A percentile compares a stretch with the other conserved stretches of the same genome.
These are phyloP conservation scores for Xenopus borealis DNA, from an alignment of 2,113 vertebrate species.

Conservation along the genomic window DNA sequence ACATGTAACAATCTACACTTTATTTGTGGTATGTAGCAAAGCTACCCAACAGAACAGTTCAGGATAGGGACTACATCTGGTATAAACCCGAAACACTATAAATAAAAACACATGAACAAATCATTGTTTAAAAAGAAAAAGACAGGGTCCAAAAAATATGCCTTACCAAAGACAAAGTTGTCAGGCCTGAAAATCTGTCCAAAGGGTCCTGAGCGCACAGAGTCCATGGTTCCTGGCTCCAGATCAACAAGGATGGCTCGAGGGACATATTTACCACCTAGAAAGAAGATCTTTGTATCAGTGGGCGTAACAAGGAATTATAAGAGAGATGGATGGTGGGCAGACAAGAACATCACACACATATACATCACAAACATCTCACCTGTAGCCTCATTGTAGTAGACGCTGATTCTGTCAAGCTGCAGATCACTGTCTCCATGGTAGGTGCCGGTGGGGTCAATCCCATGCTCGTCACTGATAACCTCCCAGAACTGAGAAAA, in stretches of 20 bases:
- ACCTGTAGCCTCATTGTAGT: conserved; percentile 91
- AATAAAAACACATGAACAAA: too few relatives aligned
- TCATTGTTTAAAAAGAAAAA: too few relatives aligned
- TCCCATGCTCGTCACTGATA: conserved; percentile 88
- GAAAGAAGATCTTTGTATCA: neutral
- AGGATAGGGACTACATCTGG: too few relatives aligned
- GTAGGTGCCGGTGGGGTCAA: conserved; percentile 84
- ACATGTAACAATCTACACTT: too few relatives aligned
- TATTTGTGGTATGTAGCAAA: too few relatives aligned
- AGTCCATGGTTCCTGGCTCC: conserved; percentile 92
- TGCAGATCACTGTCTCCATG: conserved; percentile 89
- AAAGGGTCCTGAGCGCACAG: conserved; percentile 87
- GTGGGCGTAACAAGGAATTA: neutral
- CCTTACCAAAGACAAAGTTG: conserved; percentile 89
- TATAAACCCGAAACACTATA: too few relatives aligned
- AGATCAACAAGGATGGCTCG: conserved; percentile 86
- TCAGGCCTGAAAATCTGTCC: conserved; percentile 89
- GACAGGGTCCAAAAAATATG: neutral
- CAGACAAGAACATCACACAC: too few relatives aligned
- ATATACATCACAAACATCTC: conserved; percentile 24
- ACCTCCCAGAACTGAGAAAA: conserved; percentile 85
- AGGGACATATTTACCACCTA: conserved; percentile 89
- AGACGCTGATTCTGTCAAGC: conserved; percentile 86
- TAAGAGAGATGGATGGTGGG: too few relatives aligned
- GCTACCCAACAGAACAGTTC: too few relatives aligned